phyloP scores from a whole-genome alignment of 2,888 invertebrate genomes.

The Conchocele bisecta region DNA sequence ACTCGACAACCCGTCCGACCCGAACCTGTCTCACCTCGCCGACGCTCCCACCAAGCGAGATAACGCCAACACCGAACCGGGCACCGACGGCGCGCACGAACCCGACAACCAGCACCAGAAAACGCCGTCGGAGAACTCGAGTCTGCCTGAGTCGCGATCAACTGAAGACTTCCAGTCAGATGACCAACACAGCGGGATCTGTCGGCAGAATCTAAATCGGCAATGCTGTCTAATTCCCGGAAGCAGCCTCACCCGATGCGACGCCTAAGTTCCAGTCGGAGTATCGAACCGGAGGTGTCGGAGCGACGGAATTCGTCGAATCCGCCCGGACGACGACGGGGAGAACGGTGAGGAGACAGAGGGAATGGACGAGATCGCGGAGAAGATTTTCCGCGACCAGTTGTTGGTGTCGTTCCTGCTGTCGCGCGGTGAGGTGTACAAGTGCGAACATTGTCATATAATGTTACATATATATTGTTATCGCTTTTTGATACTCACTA shows the following conservation, averaged over 20 bases:
- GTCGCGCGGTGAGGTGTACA: conserved; percentile 74
- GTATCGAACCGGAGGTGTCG: not conserved
- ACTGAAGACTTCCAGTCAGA: conserved; percentile 62
- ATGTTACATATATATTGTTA: too few species aligned
- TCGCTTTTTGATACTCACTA: too few species aligned
- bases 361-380: conserved; percentile 57
- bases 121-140: conserved; percentile 70
- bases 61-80: conserved; percentile 31
- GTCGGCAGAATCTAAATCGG: conserved; percentile 73
- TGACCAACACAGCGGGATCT: conserved; percentile 63
- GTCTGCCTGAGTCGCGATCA: conserved; percentile 73
- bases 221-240: conserved; percentile 70
- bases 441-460: conserved; percentile 78
- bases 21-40: conserved; percentile 22
- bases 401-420: conserved; percentile 71
- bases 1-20: conserved; percentile 52
- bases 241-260: conserved; percentile 79
- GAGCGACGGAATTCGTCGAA: conserved; percentile 32
- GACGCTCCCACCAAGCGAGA: conserved; percentile 32
- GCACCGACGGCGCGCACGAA: too few species aligned
- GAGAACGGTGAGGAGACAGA: too few species aligned
- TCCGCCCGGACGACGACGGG: conserved; percentile 43
- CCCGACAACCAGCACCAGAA: conserved; percentile 47
- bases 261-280: conserved; percentile 61
- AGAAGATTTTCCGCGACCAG: conserved; percentile 70